A percentile compares a stretch with the other conserved stretches of the same genome.
These are phyloP conservation scores for Oceanites oceanicus DNA, from an alignment of 2,113 vertebrate genomes.

Conservation along the genomic window DNA sequence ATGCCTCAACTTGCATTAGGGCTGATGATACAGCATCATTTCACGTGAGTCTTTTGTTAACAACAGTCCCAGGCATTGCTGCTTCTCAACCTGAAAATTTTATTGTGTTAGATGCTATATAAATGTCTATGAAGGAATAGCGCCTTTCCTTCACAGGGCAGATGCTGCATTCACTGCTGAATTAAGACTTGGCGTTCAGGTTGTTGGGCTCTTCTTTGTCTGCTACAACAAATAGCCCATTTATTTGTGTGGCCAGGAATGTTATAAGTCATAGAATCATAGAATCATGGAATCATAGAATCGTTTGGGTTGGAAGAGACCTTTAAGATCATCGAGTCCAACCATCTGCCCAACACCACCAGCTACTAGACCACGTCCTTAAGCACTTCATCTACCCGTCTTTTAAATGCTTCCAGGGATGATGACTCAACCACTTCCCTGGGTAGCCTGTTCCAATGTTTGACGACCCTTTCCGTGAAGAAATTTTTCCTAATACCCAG, in stretches of 20 bases:
- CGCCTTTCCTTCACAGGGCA: neutral
- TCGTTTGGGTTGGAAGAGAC: too few relatives aligned
- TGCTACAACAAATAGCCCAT: neutral
- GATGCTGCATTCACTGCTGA: neutral
- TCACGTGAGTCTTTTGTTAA: neutral
- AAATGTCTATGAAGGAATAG: neutral
- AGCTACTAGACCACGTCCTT: too few relatives aligned
- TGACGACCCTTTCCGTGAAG: too few relatives aligned
- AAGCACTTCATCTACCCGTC: too few relatives aligned
- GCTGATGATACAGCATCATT: neutral
- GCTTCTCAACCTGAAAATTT: neutral
- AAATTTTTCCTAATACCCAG: too few relatives aligned
- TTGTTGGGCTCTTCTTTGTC: neutral
- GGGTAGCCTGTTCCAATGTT: too few relatives aligned
- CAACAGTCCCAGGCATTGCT: rapidly evolving
- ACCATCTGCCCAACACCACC: too few relatives aligned
- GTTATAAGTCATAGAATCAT: neutral
- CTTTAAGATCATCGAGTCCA: too few relatives aligned
- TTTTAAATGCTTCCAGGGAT: too few relatives aligned
- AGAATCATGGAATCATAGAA: too few relatives aligned
- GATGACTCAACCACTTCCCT: too few relatives aligned
- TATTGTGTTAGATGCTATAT: neutral
- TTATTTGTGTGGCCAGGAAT: neutral
- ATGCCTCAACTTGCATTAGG: neutral
- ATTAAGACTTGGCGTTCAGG: neutral